phyloP scores from a whole-genome alignment of 1,140 invertebrate species.

The Euwallacea fornicatus region DNA sequence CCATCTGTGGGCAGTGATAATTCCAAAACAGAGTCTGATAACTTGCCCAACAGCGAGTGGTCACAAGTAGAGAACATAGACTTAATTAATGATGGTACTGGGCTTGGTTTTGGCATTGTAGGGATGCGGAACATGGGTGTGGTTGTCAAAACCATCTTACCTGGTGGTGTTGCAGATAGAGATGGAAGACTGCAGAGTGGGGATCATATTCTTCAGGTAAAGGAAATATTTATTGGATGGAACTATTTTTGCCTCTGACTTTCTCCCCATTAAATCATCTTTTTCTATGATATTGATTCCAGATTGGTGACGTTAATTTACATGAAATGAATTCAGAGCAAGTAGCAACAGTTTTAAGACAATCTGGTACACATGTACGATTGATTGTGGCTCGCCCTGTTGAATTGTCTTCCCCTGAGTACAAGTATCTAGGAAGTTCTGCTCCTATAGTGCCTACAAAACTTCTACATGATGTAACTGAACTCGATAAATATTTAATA shows the following conservation, averaged over 20 bases:
- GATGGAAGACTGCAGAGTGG: conserved; percentile 92
- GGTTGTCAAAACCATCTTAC: conserved; percentile 95
- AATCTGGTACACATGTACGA: conserved; percentile 89
- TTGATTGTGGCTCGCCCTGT: conserved; percentile 90
- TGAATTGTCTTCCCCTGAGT: conserved; percentile 72
- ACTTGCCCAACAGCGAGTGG: conserved; percentile 87
- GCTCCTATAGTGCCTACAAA: conserved; percentile 63
- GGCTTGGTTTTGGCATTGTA: conserved; percentile 96
- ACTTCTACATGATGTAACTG: conserved; percentile 80
- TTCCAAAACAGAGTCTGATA: conserved; percentile 71
- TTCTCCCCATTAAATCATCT: too few relatives aligned
- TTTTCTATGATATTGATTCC: background rate
- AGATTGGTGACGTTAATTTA: conserved; percentile 84
- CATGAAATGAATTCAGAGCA: conserved; percentile 96
- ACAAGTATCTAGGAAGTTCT: conserved; percentile 54
- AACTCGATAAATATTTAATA: conserved; percentile 81
- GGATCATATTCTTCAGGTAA: conserved; percentile 94
- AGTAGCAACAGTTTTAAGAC: conserved; percentile 92
- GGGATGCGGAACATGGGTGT: conserved; percentile 95
- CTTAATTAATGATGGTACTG: conserved; percentile 92
- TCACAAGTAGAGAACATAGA: conserved; percentile 95
- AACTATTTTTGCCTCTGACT: too few relatives aligned
- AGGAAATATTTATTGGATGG: too few relatives aligned
- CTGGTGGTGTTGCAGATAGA: conserved; percentile 92
- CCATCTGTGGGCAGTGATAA: conserved; percentile 72